Percentiles rank a stretch among this genome's conserved stretches.
phyloP scores from a whole-genome alignment of 2,113 vertebrate genomes.

The Sitta europaea region DNA sequence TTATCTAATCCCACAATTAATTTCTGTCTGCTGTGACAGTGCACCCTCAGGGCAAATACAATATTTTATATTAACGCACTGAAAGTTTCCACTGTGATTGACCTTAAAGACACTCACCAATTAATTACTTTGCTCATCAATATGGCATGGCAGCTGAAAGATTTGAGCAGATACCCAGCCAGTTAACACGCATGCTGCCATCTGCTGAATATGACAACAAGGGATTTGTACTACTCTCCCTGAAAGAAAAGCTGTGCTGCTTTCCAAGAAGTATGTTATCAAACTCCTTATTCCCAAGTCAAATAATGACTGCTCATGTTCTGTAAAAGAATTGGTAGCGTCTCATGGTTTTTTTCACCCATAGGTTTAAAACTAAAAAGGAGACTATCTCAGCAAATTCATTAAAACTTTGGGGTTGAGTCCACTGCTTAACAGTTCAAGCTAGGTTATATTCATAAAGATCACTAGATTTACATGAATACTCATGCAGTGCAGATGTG shows the following conservation, averaged over 20 bases:
- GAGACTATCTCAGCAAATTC: not conserved
- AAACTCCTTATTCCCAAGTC: not conserved
- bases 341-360: not conserved
- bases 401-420: not conserved
- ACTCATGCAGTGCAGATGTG: not conserved
- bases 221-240: not conserved
- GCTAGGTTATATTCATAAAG: not conserved
- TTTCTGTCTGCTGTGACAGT: conserved; percentile 6
- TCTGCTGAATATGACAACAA: conserved; percentile 29
- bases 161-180: not conserved
- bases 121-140: conserved; percentile 34
- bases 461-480: not conserved
- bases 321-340: not conserved
- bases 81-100: conserved; percentile 6
- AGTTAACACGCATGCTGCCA: conserved; percentile 16
- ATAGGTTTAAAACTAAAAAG: not conserved
- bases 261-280: not conserved
- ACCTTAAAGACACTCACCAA: conserved; percentile 34
- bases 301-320: not conserved
- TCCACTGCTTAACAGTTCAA: not conserved
- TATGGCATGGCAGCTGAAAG: not conserved
- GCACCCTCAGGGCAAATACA: not conserved
- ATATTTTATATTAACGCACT: not conserved
- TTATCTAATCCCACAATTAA: not conserved
- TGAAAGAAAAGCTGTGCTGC: not conserved